phyloP scores from a whole-genome alignment of 92 coral and sea anemone genomes.

The Phymanthus crucifer region DNA sequence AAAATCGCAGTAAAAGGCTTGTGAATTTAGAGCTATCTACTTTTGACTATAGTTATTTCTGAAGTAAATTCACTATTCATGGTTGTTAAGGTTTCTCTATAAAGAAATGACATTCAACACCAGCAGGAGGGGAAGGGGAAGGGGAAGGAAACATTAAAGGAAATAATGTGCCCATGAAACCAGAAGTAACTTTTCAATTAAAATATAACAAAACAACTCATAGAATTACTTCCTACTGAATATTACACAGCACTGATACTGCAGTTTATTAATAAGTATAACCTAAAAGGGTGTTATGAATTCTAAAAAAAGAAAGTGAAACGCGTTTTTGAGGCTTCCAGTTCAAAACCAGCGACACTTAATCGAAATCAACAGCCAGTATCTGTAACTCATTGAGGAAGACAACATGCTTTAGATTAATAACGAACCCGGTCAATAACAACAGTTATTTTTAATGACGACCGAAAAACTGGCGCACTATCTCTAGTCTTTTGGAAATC shows the following conservation, averaged over 20 bases:
- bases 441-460: background rate
- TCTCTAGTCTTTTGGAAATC: background rate
- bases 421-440: background rate
- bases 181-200: background rate
- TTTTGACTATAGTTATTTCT: background rate
- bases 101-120: background rate
- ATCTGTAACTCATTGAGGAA: background rate
- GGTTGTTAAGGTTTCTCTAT: background rate
- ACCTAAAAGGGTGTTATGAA: too few species aligned
- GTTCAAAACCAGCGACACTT: background rate
- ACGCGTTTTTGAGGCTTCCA: background rate
- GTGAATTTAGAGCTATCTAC: background rate
- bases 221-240: background rate
- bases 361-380: background rate
- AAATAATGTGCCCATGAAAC: background rate
- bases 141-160: background rate
- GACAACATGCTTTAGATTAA: background rate
- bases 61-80: background rate
- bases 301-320: too few species aligned
- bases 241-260: too few species aligned
- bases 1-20: background rate
- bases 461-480: background rate
- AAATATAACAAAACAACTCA: conserved; percentile 15
- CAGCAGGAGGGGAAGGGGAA: background rate
- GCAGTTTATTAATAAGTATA: too few species aligned